Evolutionary conservation across 2,113 vertebrate species (phyloP), one percentile per base, ranked within the genome.

Genomic region (Ctenodactylus gundi): DNA sequence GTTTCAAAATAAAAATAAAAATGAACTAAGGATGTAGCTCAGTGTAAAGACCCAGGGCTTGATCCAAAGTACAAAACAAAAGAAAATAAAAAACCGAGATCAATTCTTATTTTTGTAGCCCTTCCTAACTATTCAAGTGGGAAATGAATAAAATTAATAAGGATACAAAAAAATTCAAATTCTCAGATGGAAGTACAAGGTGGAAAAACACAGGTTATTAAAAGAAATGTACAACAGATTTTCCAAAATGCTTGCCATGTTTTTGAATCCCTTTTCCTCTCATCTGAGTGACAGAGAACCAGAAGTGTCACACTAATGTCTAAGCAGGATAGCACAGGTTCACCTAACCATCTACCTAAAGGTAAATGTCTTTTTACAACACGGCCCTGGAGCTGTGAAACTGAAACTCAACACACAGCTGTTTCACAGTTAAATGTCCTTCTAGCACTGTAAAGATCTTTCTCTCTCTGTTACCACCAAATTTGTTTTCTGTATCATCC

Each of bases 211-310:
- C 4, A 68, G 41, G 11, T 67, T 77, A 82, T 34, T 82, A 31
- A 85, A 93, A 49, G 36, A 51, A 85, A 84, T 51, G 44, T 58
- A 44, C 76, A 27, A 67, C 57, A 36, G 53, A 13, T 89, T 90
- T 70, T 51, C 82, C 75, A 62, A 92, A 92, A 15, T 65, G 81
- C 57, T 62, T 70, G 64, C n/a, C 80, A 70, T 90, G 58, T 58
- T 94, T 84, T 39, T 85, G 68, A 93, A 92, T 51, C 44, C 29
- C 39, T 67, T 88, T 51, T 44, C 34, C 58, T 90, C n/a, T 76
- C 12, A 51, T 23, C n/a, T 58, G 31, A 85, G 20, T 44, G 39
- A 70, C 51, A 11, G 64, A 80, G n/a, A 82, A 60, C 91, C 57
- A 73, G 4, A 88, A 46, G 20, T 68, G 49, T 88, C 49, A 72